Evolutionary conservation across 2,888 invertebrate species (phyloP).

Genomic region (Sarcophaga rosellei): DNA sequence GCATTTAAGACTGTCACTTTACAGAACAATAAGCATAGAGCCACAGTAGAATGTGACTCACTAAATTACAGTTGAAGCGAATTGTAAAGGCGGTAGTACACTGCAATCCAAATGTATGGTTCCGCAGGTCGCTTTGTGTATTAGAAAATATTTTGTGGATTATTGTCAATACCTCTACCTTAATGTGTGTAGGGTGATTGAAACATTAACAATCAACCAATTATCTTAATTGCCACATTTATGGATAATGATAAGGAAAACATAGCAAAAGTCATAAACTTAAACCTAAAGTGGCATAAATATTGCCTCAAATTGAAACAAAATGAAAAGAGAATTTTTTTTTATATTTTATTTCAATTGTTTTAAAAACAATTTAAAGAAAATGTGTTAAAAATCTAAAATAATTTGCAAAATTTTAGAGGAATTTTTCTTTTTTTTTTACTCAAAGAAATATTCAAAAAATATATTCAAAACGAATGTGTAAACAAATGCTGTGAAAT

Average conservation of each 20-base stretch:
- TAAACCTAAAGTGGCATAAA: slow-evolving; percentile 1
- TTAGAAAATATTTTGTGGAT: too few relatives aligned
- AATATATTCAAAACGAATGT: neutral
- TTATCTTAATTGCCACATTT: slow-evolving; percentile 15
- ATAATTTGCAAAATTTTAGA: neutral
- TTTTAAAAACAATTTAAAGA: neutral
- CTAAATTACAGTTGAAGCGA: neutral
- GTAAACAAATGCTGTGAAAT: neutral
- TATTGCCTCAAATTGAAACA: neutral
- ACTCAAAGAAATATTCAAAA: neutral
- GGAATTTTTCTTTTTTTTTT: too few relatives aligned
- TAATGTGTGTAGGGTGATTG: neutral
- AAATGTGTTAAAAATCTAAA: slow-evolving; percentile 19
- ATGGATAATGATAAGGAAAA: neutral
- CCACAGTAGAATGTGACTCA: neutral
- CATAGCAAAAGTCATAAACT: slow-evolving; percentile 16
- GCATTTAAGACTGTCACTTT: neutral
- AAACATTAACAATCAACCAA: neutral
- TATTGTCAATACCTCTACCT: neutral
- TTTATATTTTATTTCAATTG: neutral
- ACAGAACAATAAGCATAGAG: neutral
- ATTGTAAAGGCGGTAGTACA: neutral
- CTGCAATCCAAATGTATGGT: too few relatives aligned
- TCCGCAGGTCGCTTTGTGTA: too few relatives aligned
- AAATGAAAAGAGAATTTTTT: neutral